phyloP scores from a whole-genome alignment of 2,113 vertebrate species.

The Camelus dromedarius region DNA sequence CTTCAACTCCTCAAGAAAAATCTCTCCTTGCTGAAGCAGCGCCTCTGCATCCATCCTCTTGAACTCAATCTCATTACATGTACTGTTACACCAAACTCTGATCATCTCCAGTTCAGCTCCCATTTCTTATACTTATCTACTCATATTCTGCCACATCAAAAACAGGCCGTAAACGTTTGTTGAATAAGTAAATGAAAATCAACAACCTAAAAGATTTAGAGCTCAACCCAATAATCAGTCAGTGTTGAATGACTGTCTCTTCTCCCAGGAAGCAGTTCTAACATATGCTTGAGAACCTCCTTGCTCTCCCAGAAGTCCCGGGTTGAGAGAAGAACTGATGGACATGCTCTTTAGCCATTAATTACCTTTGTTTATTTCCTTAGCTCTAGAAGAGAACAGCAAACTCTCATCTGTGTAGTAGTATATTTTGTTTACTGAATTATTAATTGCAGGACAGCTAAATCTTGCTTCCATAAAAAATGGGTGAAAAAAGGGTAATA shows the following conservation, averaged over 20 bases:
- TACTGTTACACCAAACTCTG: not conserved
- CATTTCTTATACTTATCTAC: not conserved
- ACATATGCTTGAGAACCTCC: not conserved
- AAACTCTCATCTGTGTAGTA: not conserved
- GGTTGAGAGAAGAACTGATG: not conserved
- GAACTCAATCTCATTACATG: not conserved
- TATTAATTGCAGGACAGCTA: not conserved
- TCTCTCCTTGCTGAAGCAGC: not conserved
- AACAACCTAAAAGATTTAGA: not conserved
- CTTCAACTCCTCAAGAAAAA: not conserved
- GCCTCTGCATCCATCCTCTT: not conserved
- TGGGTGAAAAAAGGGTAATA: not conserved
- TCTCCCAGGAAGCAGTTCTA: not conserved
- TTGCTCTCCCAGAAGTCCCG: not conserved
- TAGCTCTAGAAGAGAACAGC: not conserved
- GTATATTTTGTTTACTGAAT: not conserved
- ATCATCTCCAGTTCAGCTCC: not conserved
- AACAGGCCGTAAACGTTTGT: not conserved
- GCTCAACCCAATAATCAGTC: not conserved
- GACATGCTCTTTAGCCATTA: not conserved
- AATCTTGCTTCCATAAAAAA: slow-evolving; percentile 10
- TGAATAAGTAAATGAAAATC: not conserved
- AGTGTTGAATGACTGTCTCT: not conserved
- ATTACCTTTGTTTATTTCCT: not conserved
- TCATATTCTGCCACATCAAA: not conserved